These are phyloP conservation scores for Chironomus tepperi DNA, from an alignment of 1,140 invertebrate genomes.

Conservation along the genomic window DNA sequence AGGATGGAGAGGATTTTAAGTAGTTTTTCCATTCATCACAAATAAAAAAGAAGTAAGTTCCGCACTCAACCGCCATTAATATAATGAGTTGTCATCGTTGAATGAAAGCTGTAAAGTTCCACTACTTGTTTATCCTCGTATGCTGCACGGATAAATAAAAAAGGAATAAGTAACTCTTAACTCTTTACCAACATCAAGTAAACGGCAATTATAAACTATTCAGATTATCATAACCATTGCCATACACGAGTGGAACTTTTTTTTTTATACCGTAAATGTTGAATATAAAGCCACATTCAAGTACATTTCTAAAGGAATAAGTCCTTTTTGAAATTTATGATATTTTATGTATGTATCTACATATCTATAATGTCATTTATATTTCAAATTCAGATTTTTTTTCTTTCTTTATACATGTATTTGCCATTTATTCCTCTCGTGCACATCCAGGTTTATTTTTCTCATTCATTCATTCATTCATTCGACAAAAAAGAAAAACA, in stretches of 20 bases:
- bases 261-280: too few species aligned
- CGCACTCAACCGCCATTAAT: neutral
- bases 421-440: neutral
- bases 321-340: too few species aligned
- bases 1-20: conserved; percentile 2
- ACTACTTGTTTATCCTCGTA: neutral
- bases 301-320: too few species aligned
- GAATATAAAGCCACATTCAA: too few species aligned
- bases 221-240: too few species aligned
- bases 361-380: too few species aligned
- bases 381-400: neutral
- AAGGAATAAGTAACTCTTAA: too few species aligned
- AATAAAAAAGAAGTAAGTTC: neutral
- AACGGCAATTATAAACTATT: conserved; percentile 1
- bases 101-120: neutral
- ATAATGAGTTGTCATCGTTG: conserved; percentile 12
- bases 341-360: too few species aligned
- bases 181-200: neutral
- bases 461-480: neutral
- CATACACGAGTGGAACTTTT: too few species aligned
- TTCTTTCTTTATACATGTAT: neutral
- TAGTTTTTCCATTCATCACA: neutral
- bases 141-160: neutral
- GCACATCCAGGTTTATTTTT: neutral
- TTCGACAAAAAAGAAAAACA: neutral